Evolutionary conservation across 2,888 invertebrate genomes (phyloP), one percentile per base, ranked within the genome.

Genomic region (Lampropteryx suffumata): DNA sequence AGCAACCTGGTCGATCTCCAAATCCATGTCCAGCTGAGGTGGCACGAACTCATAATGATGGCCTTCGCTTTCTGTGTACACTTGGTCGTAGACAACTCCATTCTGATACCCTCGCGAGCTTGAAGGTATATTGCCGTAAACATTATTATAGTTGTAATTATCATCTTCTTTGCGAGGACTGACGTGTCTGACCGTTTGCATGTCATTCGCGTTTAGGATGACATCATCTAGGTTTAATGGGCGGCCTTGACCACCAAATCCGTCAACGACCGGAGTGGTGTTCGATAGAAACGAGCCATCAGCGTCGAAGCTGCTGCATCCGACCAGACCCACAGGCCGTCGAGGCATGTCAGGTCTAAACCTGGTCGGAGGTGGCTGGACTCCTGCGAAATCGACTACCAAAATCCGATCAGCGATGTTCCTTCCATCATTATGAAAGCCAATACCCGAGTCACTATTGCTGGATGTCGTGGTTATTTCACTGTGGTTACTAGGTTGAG

Each of bases 391-490:
- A 71, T 96, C 96, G 0, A 95, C 95, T 0, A 95, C 93, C 26
- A 95, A 78, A 65, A 96, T 96, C 50, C 96, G 90, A 75, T 96
- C 96, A 0, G 95, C 95, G 42, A 96, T 94, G 69, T 95, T 95
- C 7, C 95, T 93, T 66, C 95, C 95, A 67, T 98, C 97, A 67
- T 97, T 97, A 59, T 97, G 94, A 69, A 98, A 98, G 0, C 98
- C 98, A 54, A 98, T 97, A 0, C 98, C 98, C 1, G 98, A 98
- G 77, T 98, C 98, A 48, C 97, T 97, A 78, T 98, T 98, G 65
- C 97, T 97, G 0, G 97, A 97, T 12, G 96, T 95, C 0, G 94
- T 94, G 0, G 95, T 95, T 6, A 95, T 92, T 62, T 95, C 95
- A 68, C 95, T 96, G 55, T 95, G 94, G 68, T 94, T 94, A 73